Evolutionary conservation across 1,140 invertebrate species (phyloP).

Genomic region (Hypsibius dujardini): DNA sequence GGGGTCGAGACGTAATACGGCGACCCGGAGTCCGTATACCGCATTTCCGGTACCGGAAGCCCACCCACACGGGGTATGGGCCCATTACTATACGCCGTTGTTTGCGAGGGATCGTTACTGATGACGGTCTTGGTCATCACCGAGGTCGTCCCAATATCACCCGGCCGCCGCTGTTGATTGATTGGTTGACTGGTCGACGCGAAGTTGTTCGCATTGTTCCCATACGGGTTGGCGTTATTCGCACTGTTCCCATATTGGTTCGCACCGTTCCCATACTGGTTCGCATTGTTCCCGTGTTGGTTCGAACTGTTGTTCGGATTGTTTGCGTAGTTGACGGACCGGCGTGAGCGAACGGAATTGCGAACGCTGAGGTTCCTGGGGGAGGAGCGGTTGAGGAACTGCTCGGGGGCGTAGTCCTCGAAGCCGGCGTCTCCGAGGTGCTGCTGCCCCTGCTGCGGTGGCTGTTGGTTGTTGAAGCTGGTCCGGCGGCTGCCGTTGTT

Average conservation of each 20-base stretch:
- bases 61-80: not conserved
- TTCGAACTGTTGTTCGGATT: not conserved
- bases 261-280: too few species aligned
- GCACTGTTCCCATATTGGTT: too few species aligned
- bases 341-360: not conserved
- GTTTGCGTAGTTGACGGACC: not conserved
- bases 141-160: not conserved
- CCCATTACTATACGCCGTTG: too few species aligned
- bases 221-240: too few species aligned
- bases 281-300: too few species aligned
- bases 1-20: constrained; percentile 6
- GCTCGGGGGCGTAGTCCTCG: constrained; percentile 9
- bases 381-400: constrained; percentile 4
- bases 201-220: too few species aligned
- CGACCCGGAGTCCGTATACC: not conserved
- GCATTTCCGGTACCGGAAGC: not conserved
- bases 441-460: not conserved
- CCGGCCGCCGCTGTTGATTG: not conserved
- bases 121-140: not conserved
- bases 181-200: not conserved
- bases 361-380: not conserved
- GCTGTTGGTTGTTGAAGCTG: not conserved
- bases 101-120: too few species aligned
- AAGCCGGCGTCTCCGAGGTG: not conserved
- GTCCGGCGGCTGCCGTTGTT: not conserved